Evolutionary conservation across 2,113 vertebrate genomes (phyloP), one percentile per base, ranked within the genome.

Genomic region (Calidris pugnax): DNA sequence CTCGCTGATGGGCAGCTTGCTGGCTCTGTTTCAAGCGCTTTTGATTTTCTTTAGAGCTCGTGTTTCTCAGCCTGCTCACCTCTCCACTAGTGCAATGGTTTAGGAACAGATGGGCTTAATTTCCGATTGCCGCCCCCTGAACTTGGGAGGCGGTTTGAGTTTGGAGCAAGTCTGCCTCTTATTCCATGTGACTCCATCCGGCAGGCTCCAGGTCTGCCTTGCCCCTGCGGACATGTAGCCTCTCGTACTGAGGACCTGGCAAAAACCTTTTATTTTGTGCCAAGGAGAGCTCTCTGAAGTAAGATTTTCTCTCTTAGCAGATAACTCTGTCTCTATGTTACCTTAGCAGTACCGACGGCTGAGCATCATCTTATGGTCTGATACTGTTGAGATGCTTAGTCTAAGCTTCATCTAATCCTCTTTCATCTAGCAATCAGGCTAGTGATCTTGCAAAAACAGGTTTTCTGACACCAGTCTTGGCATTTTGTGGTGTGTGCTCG

Each of bases 361-460:
- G 88, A 96, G 81, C 66, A 67, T 76, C 84, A 15, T 72, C 82
- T 90, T 93, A 62, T 0, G 1, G 84, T 37, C 63, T 89, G 91
- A 94, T 92, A 62, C 89, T 67, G 74, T 73, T 89, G 92, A 95
- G 95, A 63, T 76, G 97, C 91, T 96, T 89, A 96, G 93, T 30
- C 84, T 97, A 91, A 97, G 97, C 91, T 92, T 50, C 63, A 47
- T 43, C 94, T 96, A 96, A 97, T 96, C 95, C 96, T 97, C 95
- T 97, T 97, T 97, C 94, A 76, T 87, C 75, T 57, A 68, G 74
- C 63, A 79, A 85, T 97, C 57, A 0, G 86, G 80, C 86, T 59
- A 66, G 62, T 66, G 95, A 96, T 93, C 95, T 73, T 3, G 2
- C 48, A 35, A 39, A 86, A 91, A n/a, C 80, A 59, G 83, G 74